phyloP scores from a whole-genome alignment of 2,888 invertebrate species.

The Drosophila peninsularis region DNA sequence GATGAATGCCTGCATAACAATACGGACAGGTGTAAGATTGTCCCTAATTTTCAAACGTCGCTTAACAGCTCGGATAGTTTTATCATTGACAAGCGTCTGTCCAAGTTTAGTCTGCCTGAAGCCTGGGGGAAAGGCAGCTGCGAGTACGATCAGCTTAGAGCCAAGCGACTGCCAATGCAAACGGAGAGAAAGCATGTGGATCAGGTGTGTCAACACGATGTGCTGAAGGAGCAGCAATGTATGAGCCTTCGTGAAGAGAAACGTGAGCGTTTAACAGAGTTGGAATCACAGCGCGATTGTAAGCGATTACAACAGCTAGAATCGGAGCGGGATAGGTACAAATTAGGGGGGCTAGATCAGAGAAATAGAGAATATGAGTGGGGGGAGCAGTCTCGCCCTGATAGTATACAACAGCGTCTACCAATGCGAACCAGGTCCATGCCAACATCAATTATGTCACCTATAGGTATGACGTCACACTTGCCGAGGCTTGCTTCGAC shows the following conservation, averaged over 20 bases:
- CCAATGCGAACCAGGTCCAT: constrained; percentile 30
- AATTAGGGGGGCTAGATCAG: constrained; percentile 18
- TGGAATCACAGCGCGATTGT: constrained; percentile 42
- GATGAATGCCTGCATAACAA: constrained; percentile 50
- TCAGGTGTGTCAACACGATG: constrained; percentile 23
- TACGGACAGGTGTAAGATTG: constrained; percentile 19
- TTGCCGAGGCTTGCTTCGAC: constrained; percentile 29
- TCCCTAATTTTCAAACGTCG: neutral
- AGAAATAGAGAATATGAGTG: constrained; percentile 30
- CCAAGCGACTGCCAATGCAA: constrained; percentile 14
- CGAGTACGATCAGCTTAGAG: constrained; percentile 11
- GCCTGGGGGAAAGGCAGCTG: neutral
- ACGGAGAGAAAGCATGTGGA: constrained; percentile 12
- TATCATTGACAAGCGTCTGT: constrained; percentile 66
- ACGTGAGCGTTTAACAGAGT: constrained; percentile 34
- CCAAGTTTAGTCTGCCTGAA: constrained; percentile 57
- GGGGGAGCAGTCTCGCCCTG: neutral
- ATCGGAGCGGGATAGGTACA: constrained; percentile 29
- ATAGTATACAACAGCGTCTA: neutral
- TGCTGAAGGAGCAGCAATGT: constrained; percentile 22
- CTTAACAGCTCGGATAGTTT: constrained; percentile 36
- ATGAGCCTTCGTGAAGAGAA: constrained; percentile 33
- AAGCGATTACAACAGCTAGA: constrained; percentile 40
- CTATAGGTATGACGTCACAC: constrained; percentile 40
- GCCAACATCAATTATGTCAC: neutral